phyloP scores from a whole-genome alignment of 2,888 invertebrate species.

The Macrosiphum euphorbiae region DNA sequence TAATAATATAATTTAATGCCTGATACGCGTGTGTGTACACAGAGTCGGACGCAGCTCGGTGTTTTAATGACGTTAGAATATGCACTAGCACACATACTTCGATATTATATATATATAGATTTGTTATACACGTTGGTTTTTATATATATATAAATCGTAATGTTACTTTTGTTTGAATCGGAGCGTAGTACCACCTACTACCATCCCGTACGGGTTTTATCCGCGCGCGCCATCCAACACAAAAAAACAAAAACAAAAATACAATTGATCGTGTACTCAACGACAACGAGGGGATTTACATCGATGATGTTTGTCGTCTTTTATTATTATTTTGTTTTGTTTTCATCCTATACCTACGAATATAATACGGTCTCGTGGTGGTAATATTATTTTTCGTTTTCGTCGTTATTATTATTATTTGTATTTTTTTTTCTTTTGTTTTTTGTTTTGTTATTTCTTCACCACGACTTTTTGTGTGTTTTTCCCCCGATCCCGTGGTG shows the following conservation, averaged over 20 bases:
- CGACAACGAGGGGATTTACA: slow-evolving; percentile 39
- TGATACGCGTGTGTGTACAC: neutral
- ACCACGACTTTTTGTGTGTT: slow-evolving; percentile 66
- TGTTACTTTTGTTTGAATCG: slow-evolving; percentile 59
- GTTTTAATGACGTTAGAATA: slow-evolving; percentile 55
- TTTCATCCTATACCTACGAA: neutral
- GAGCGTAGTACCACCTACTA: neutral
- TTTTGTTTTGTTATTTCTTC: slow-evolving; percentile 66
- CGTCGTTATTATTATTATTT: slow-evolving; percentile 30
- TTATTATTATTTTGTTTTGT: slow-evolving; percentile 16
- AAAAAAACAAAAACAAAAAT: slow-evolving; percentile 43
- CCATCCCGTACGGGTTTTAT: slow-evolving; percentile 45
- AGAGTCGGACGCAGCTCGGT: slow-evolving; percentile 55
- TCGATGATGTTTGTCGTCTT: slow-evolving; percentile 30
- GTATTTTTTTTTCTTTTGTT: slow-evolving; percentile 64
- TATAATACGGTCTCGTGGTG: slow-evolving; percentile 7
- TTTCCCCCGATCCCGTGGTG: slow-evolving; percentile 70
- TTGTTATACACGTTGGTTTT: slow-evolving; percentile 65
- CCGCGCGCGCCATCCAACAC: neutral
- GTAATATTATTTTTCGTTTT: slow-evolving; percentile 54
- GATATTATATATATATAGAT: slow-evolving; percentile 43
- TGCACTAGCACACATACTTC: slow-evolving; percentile 63
- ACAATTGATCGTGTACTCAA: slow-evolving; percentile 4
- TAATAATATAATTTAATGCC: neutral
- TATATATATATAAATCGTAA: slow-evolving; percentile 21